phyloP scores from a whole-genome alignment of 1,140 invertebrate species.

The Arctopsyche grandis region DNA sequence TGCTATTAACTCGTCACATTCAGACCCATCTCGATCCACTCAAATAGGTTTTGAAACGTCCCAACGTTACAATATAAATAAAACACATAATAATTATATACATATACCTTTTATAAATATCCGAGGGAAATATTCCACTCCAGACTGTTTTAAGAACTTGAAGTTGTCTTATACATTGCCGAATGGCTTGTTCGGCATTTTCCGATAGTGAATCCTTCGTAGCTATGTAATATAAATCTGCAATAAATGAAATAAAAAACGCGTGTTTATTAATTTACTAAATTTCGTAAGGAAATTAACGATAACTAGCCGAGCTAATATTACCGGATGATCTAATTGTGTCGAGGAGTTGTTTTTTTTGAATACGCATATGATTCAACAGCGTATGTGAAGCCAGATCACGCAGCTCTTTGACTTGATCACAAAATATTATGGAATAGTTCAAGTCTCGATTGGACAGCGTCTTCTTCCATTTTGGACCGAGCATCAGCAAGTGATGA shows the following conservation, averaged over 20 bases:
- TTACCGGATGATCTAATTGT: conserved; percentile 77
- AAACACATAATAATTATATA: too few species aligned
- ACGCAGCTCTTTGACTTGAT: conserved; percentile 70
- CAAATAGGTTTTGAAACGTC: too few species aligned
- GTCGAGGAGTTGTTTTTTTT: conserved; percentile 77
- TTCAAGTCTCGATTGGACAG: conserved; percentile 59
- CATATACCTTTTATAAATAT: conserved; percentile 69
- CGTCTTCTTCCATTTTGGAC: conserved; percentile 68
- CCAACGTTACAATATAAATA: too few species aligned
- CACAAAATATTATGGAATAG: conserved; percentile 61
- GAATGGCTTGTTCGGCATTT: conserved; percentile 76
- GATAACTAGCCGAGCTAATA: not conserved
- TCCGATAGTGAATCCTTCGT: conserved; percentile 69
- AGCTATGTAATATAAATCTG: conserved; percentile 71
- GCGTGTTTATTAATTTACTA: too few species aligned
- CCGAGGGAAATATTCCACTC: conserved; percentile 77
- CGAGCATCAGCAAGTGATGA: conserved; percentile 76
- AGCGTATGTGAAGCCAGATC: conserved; percentile 75
- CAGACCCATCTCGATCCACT: too few species aligned
- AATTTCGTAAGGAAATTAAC: not conserved
- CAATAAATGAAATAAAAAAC: conserved; percentile 51
- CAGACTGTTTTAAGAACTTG: conserved; percentile 88
- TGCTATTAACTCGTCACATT: too few species aligned
- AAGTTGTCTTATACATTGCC: conserved; percentile 85
- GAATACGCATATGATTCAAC: conserved; percentile 76